Conservation (phyloP, 2,888 invertebrate species). For the Germaria angustata region DNA sequence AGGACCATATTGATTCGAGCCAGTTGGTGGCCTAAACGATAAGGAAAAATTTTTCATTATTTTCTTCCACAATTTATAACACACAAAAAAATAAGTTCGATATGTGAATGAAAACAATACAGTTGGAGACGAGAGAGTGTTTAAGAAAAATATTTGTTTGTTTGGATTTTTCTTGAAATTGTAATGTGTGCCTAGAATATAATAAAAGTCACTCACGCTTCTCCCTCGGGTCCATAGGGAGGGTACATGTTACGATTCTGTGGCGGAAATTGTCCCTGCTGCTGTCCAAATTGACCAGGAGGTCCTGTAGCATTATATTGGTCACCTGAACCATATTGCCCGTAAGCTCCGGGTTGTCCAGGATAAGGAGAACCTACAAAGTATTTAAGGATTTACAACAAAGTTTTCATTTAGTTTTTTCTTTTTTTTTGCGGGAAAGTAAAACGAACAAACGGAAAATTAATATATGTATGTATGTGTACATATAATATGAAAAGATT, state of each 20-base stretch:
- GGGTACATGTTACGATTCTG: slow-evolving; percentile 90
- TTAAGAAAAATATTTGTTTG: slow-evolving; percentile 23
- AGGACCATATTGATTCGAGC: slow-evolving; percentile 79
- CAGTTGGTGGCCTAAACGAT: slow-evolving; percentile 77
- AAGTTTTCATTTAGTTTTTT: background rate
- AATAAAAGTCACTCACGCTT: slow-evolving; percentile 82
- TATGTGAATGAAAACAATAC: slow-evolving; percentile 60
- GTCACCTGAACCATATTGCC: slow-evolving; percentile 85
- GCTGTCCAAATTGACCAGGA: slow-evolving; percentile 83
- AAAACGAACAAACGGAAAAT: slow-evolving; percentile 43
- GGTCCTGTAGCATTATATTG: slow-evolving; percentile 82
- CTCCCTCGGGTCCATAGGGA: slow-evolving; percentile 87
- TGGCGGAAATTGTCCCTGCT: slow-evolving; percentile 83
- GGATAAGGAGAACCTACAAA: slow-evolving; percentile 82
- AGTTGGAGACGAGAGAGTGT: slow-evolving; percentile 24
- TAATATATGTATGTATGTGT: no score
- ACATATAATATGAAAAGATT: background rate
- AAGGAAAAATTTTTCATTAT: background rate
- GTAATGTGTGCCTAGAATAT: slow-evolving; percentile 49
- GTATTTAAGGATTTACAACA: background rate
- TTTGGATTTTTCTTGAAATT: slow-evolving; percentile 3
- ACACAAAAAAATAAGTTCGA: background rate
- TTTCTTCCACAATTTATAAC: no score
- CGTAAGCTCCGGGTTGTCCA: slow-evolving; percentile 83
- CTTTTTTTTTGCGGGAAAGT: slow-evolving; percentile 39